Evolutionary conservation across 2,888 invertebrate genomes (phyloP).

Genomic region (Tachystola acroxantha): DNA sequence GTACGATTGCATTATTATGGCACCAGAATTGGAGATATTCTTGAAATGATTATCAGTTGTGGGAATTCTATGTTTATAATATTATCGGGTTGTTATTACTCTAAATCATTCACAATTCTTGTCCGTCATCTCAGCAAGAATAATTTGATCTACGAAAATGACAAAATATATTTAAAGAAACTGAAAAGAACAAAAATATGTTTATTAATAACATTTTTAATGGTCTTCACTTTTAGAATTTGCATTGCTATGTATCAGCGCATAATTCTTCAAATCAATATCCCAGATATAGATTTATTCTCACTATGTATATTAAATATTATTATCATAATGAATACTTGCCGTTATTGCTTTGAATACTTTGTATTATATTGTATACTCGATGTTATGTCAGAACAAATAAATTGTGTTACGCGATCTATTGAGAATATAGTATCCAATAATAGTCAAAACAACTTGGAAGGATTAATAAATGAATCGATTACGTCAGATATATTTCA

Average conservation of each 20-base stretch:
- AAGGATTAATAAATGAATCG: conserved; percentile 40
- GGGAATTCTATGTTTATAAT: background rate
- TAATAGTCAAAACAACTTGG: conserved; percentile 21
- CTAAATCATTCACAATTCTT: background rate
- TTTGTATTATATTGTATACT: conserved; percentile 7
- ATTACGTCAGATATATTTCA: background rate
- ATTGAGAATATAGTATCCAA: background rate
- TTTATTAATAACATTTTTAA: no score
- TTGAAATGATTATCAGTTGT: background rate
- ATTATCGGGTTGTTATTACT: background rate
- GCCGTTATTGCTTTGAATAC: conserved; percentile 6
- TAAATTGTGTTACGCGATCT: conserved; percentile 9
- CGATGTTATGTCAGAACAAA: conserved; percentile 11
- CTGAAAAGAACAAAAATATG: background rate
- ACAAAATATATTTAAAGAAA: background rate
- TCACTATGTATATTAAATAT: no score
- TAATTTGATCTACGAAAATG: background rate
- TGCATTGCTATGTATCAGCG: no score
- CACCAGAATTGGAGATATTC: background rate
- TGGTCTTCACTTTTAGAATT: no score
- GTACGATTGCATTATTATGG: background rate
- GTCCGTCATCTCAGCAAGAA: background rate
- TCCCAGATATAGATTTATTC: no score
- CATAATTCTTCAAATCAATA: no score
- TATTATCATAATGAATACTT: no score